Percentiles rank a stretch among this genome's conserved stretches.
Evolutionary conservation across 2,113 vertebrate species (phyloP).

Genomic region (Solea senegalensis): DNA sequence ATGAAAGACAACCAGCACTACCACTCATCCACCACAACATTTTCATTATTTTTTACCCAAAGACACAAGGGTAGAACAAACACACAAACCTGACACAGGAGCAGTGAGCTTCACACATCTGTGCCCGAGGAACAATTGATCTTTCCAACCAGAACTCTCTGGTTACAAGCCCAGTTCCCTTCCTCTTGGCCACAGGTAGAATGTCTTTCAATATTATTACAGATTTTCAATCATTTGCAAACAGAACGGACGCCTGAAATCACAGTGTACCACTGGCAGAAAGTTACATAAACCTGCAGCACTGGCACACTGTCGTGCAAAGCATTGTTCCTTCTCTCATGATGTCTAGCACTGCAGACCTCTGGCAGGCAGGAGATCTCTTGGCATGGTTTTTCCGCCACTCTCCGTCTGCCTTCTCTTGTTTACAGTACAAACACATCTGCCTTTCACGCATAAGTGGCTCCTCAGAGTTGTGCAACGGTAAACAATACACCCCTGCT

Average conservation of each 20-base stretch:
- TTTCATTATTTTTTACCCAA: too few species aligned
- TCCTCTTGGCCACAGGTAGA: background rate
- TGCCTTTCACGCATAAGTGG: conserved; percentile 74
- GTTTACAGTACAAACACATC: conserved; percentile 75
- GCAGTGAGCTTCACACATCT: too few species aligned
- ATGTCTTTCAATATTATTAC: conserved; percentile 1
- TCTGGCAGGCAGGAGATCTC: conserved; percentile 54
- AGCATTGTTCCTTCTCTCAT: conserved; percentile 38
- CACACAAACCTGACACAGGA: too few species aligned
- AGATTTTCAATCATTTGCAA: background rate
- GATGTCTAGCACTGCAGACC: conserved; percentile 42
- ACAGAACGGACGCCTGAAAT: background rate
- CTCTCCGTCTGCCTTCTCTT: conserved; percentile 61
- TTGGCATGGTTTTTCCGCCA: conserved; percentile 53
- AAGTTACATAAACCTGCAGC: conserved; percentile 12
- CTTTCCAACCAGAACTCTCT: too few species aligned
- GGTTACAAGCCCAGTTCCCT: too few species aligned
- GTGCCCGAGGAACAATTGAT: too few species aligned
- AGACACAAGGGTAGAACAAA: too few species aligned
- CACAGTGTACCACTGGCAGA: background rate
- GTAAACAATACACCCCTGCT: conserved; percentile 62
- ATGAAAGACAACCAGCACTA: too few species aligned
- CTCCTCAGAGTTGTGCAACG: conserved; percentile 60
- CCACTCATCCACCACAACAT: too few species aligned
- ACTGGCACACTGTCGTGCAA: conserved; percentile 29